A percentile compares a stretch with the other conserved stretches of the same genome.
phyloP scores from a whole-genome alignment of 2,113 vertebrate species.

The Mesoclemmys tuberculata region DNA sequence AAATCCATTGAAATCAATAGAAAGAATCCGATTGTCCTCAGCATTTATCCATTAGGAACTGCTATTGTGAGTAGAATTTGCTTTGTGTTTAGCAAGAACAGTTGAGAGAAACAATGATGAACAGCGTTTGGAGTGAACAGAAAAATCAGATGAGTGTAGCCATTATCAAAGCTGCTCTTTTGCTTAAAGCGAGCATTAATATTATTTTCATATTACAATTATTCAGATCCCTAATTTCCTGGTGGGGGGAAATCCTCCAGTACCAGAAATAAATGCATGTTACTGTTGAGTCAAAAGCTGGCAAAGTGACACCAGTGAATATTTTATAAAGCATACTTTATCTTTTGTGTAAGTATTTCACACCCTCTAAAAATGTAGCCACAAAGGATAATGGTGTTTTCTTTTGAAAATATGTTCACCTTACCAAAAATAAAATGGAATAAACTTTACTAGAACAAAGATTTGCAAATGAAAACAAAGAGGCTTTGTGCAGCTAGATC shows the following conservation, averaged over 20 bases:
- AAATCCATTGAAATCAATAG: not conserved
- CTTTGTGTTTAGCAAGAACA: not conserved
- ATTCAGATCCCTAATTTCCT: not conserved
- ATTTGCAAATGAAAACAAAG: not conserved
- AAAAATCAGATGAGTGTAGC: not conserved
- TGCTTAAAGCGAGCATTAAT: too few relatives aligned
- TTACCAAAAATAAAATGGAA: not conserved
- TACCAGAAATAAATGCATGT: not conserved
- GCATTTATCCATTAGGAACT: not conserved
- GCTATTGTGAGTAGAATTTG: not conserved
- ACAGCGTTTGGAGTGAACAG: not conserved
- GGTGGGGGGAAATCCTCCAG: not conserved
- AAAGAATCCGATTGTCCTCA: not conserved
- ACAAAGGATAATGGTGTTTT: not conserved
- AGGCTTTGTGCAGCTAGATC: not conserved
- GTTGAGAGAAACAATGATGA: not conserved
- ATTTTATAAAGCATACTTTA: not conserved
- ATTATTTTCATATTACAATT: too few relatives aligned
- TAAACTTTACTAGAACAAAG: not conserved
- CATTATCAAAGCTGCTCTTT: not conserved
- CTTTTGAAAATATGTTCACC: not conserved
- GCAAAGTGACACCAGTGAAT: not conserved
- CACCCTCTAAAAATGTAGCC: not conserved
- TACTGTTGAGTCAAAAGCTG: not conserved
- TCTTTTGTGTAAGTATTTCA: not conserved